Evolutionary conservation across 2,888 invertebrate species (phyloP), one percentile per base, ranked within the genome.

Genomic region (Leucophora obtusa): DNA sequence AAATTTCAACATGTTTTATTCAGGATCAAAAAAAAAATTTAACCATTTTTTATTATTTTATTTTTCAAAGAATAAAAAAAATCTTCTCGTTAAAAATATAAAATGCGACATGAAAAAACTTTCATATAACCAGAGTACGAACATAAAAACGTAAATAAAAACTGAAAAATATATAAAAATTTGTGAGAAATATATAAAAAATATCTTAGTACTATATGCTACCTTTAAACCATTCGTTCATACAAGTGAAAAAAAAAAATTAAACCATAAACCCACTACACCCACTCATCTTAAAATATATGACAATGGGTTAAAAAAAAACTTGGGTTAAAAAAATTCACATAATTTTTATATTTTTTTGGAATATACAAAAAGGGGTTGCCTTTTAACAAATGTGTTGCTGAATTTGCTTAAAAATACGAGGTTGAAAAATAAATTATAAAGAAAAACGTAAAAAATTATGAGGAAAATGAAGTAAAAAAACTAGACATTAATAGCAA

Each of bases 1-100:
- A 76, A 80, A 76, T 72, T 72, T 76, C 58, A 72, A 47, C 58
- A 58, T 63, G 68, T 72, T 72, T 79, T 50, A 33, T 68, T 33
- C 43, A 62, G 68, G 60, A 56, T 62, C 10, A 24, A 17, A 21
- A 28, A 18, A n/a, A n/a, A n/a, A n/a, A n/a, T 72, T 60, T 38
- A 6, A 51, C 38, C 47, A 54, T 62, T 72, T 78, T 78, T 59
- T 56, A 72, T 75, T 66, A 38, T 38, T 71, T 43, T 71, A 56
- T 58, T 56, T 82, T 69, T 62, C 17, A 56, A 75, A 73, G 65
- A 74, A 76, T 28, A 74, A 77, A 58, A 66, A 59, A 79, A 35
- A 50, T 58, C 15, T 28, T 76, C 80, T 76, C 69, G 80, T 80
- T 76, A 80, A 80, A 79, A 72, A 76, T 81, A 76, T 51, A 76